Evolutionary conservation across 2,797 vertebrate species (phyloP), one percentile per base, ranked within the genome.

Genomic region (Diplodus puntazzo): DNA sequence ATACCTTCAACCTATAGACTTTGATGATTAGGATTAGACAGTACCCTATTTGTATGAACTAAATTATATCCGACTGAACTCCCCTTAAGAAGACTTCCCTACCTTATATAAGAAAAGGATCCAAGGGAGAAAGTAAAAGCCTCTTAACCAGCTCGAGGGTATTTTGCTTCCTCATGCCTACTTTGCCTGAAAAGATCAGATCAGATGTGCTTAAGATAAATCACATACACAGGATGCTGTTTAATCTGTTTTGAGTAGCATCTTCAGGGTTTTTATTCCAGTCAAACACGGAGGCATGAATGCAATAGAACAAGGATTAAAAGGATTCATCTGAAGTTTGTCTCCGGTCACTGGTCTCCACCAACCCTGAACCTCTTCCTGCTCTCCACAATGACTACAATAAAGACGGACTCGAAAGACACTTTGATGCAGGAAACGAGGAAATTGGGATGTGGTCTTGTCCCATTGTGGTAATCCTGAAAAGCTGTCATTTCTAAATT

Each of bases 1-100:
- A 90, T 87, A 86, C 89, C 83, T 84, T 85, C 81, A 83, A 77
- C 80, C 86, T 87, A 85, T 89, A 90, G 82, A 90, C 92, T 83
- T 85, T 92, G 81, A 91, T 93, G 87, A 89, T 89, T 79, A 87
- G 79, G 73, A 84, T 82, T 75, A 83, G 81, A 93, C 70, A 62
- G 65, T 52, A 53, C 63, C n/a, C 69, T 88, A 73, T 92, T 82
- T 73, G 25, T 80, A n/a, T 69, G 77, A 82, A 81, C 66, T 80
- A 69, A 87, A 89, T 82, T 62, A 77, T 72, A 61, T 80, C 49
- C 75, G 75, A 66, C 53, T 52, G 16, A 39, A 59, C 78, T 69
- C 34, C 53, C 68, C 62, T 84, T 70, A 72, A 53, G n/a, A 45
- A 14, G 45, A 65, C 80, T 77, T 74, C 46, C 23, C 16, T 63